Base-by-base conservation (phyloP, 2,797 vertebrate species). In the Malacoraja senta region DNA sequence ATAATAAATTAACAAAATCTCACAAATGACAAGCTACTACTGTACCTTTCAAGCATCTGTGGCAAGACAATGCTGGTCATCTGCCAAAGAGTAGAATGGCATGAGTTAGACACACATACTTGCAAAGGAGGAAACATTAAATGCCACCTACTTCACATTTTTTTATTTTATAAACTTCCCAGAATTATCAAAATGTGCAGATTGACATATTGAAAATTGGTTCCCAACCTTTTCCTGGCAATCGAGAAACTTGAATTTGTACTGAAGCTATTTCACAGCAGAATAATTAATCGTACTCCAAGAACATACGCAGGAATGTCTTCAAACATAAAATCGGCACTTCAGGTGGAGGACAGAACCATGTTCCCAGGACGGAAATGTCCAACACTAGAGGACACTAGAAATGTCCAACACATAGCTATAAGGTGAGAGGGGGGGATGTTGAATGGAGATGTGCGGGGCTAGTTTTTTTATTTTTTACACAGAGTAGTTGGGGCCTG, bases 41-140 rank as follows among this genome's bases (percentile, higher is more conserved):
- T 29, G 53, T 96, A 98, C 97, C 97, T 97, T 95, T 96, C 58
- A 80, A 97, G 93, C 97, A 98, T 97, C 29, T 93, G 94, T 53
- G 97, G 97, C 93, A 98, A 96, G 95, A 97, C 93, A 32, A 97
- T 93, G 93, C 95, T 95, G 32, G 96, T 97, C 97, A 97, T 97
- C 97, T 97, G 95, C 91, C 93, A 93, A 92, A 94, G n/a, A 76
- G 71, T 15, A 93, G 8, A 32, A n/a, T 68, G 35, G 17, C 15
- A 79, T 0, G 6, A 79, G 32, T 61, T 63, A 63, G 21, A 21
- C 12, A 80, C 19, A 1, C 35, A 79, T 21, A 38, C 12, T 93
- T 53, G 63, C 13, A 76, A 13, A 94, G 72, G 68, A 2, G 10
- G 21, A 88, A 65, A 35, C 32, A 35, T 68, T 88, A 32, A 15